Conservation (phyloP, 2,113 vertebrate species). For the Equus przewalskii region DNA sequence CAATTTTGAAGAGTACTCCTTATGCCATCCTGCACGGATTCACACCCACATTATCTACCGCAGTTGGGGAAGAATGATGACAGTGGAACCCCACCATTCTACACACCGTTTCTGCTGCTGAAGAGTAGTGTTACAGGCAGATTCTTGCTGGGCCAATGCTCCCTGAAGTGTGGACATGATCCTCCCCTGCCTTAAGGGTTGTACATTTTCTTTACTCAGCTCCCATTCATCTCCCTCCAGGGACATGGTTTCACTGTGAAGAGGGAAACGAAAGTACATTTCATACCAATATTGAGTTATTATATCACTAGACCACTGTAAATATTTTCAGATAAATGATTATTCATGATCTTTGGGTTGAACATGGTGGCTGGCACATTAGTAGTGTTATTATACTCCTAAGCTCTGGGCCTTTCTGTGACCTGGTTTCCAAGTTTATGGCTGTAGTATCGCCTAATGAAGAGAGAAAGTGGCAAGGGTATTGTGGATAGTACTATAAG, state of each 20-base stretch:
- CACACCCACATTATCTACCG: neutral
- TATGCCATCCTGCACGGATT: neutral
- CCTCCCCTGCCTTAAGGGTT: conserved; percentile 94
- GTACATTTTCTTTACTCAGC: conserved; percentile 98
- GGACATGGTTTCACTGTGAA: conserved; percentile 86
- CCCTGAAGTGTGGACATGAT: conserved; percentile 92
- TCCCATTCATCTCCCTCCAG: conserved; percentile 95
- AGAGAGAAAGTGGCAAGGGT: neutral
- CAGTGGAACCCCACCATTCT: neutral
- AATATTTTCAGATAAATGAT: neutral
- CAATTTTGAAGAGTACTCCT: neutral
- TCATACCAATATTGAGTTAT: neutral
- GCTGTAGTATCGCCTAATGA: neutral
- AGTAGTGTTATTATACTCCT: neutral
- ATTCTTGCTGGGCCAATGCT: conserved; percentile 93
- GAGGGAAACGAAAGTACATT: conserved; percentile 41
- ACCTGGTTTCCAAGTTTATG: conserved; percentile 38
- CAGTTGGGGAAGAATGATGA: neutral
- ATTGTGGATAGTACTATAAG: neutral
- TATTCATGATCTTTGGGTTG: neutral
- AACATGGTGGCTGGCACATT: neutral
- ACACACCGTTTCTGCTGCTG: conserved; percentile 94
- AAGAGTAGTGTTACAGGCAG: conserved; percentile 86
- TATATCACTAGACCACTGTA: neutral
- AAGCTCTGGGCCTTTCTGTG: neutral